phyloP scores from a whole-genome alignment of 2,888 invertebrate genomes.

The Cosmorhoe ocellata region DNA sequence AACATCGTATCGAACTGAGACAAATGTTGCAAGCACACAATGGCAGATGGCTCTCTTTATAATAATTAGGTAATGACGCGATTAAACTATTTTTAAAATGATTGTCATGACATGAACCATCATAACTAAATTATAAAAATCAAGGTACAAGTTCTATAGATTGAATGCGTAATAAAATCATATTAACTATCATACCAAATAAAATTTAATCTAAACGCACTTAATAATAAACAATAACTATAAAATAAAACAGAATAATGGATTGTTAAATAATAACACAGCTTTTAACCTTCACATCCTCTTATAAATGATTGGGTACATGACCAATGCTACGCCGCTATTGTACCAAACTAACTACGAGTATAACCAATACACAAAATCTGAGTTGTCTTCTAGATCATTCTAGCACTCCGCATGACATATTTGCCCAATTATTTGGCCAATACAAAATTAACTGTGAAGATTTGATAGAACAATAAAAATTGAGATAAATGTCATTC shows the following conservation, averaged over 20 bases:
- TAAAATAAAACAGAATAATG: slow-evolving; percentile 81
- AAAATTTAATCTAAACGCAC: slow-evolving; percentile 80
- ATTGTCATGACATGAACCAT: slow-evolving; percentile 76
- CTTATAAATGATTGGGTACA: slow-evolving; percentile 58
- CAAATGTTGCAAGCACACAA: slow-evolving; percentile 58
- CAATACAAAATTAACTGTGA: slow-evolving; percentile 12
- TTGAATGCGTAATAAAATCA: slow-evolving; percentile 65
- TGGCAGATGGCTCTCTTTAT: slow-evolving; percentile 37
- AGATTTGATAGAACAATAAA: too few species aligned
- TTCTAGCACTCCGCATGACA: slow-evolving; percentile 7
- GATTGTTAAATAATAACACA: slow-evolving; percentile 82
- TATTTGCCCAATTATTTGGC: slow-evolving; percentile 7
- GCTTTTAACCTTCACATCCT: slow-evolving; percentile 72
- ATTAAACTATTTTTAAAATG: slow-evolving; percentile 51
- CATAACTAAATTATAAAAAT: slow-evolving; percentile 75
- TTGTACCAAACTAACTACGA: slow-evolving; percentile 31
- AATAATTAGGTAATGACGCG: slow-evolving; percentile 37
- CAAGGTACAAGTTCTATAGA: slow-evolving; percentile 78
- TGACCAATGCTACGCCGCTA: slow-evolving; percentile 69
- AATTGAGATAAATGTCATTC: too few species aligned
- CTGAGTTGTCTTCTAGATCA: slow-evolving; percentile 14
- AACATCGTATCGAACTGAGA: slow-evolving; percentile 64
- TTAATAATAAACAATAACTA: slow-evolving; percentile 80
- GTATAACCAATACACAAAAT: slow-evolving; percentile 20
- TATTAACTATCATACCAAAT: slow-evolving; percentile 77